phyloP scores from a whole-genome alignment of 2,888 invertebrate species.

The Amphipyra tragopoginis region DNA sequence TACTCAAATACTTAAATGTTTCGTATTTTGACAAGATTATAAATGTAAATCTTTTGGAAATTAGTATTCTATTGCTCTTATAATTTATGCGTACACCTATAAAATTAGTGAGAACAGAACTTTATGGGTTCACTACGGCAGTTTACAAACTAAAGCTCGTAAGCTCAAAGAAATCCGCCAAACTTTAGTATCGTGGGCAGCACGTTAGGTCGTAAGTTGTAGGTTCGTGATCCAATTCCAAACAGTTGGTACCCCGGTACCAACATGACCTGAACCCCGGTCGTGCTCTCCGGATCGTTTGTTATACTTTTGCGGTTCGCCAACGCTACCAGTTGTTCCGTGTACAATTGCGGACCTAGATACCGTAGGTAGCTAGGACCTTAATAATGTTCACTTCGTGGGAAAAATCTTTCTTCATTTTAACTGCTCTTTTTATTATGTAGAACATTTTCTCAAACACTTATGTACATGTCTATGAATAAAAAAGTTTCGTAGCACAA shows the following conservation, averaged over 20 bases:
- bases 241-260: constrained; percentile 51
- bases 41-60: constrained; percentile 4
- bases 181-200: constrained; percentile 37
- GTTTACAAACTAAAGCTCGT: constrained; percentile 25
- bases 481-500: constrained; percentile 9
- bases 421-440: constrained; percentile 23
- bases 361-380: constrained; percentile 67
- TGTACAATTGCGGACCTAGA: constrained; percentile 76
- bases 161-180: constrained; percentile 42
- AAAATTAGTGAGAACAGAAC: constrained; percentile 15
- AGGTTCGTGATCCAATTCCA: constrained; percentile 58
- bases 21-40: too few relatives aligned
- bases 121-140: constrained; percentile 23
- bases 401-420: constrained; percentile 62
- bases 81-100: constrained; percentile 18
- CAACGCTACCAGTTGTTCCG: constrained; percentile 80
- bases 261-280: constrained; percentile 55
- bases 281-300: constrained; percentile 64
- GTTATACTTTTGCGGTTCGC: constrained; percentile 79
- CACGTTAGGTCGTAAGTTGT: constrained; percentile 53
- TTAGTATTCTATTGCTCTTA: constrained; percentile 10
- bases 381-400: constrained; percentile 70
- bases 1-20: too few relatives aligned
- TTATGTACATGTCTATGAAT: background rate
- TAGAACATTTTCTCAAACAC: constrained; percentile 4